A percentile compares a stretch with the other conserved stretches of the same genome.
phyloP scores from a whole-genome alignment of 1,140 invertebrate species.

The Oncopodura yosiiana region DNA sequence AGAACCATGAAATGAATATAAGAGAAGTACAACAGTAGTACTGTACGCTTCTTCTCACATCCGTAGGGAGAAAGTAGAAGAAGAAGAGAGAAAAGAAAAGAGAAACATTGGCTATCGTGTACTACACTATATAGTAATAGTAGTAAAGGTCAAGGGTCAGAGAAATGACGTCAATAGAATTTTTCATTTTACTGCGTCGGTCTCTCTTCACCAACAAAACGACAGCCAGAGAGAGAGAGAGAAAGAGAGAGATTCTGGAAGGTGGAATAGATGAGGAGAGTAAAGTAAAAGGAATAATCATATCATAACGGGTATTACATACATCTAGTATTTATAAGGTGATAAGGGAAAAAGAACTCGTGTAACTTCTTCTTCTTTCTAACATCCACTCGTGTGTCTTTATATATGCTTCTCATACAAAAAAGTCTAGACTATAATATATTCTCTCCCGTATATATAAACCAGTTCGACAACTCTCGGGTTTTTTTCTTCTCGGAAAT shows the following conservation, averaged over 20 bases:
- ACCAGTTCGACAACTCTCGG: too few relatives aligned
- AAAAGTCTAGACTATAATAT: too few relatives aligned
- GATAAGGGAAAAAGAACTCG: too few relatives aligned
- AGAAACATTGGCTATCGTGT: too few relatives aligned
- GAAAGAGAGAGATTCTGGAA: neutral
- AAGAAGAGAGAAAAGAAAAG: neutral
- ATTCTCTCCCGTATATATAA: too few relatives aligned
- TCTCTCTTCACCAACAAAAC: neutral
- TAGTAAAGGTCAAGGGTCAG: constrained; percentile 27
- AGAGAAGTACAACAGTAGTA: neutral
- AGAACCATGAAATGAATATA: neutral
- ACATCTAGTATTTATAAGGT: too few relatives aligned
- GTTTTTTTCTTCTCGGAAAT: too few relatives aligned
- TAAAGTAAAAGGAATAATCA: constrained; percentile 9
- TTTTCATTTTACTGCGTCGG: constrained; percentile 19
- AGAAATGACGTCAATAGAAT: constrained; percentile 24
- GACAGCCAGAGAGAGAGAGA: neutral
- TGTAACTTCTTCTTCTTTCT: too few relatives aligned
- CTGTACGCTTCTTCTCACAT: neutral
- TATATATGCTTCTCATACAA: too few relatives aligned
- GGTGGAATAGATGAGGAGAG: constrained; percentile 1
- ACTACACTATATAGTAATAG: neutral
- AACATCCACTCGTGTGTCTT: too few relatives aligned
- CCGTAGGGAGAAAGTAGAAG: neutral
- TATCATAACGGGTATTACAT: too few relatives aligned